A percentile compares a stretch with the other conserved stretches of the same genome.
phyloP scores from a whole-genome alignment of 2,888 invertebrate species.

The Catocala sponsa region DNA sequence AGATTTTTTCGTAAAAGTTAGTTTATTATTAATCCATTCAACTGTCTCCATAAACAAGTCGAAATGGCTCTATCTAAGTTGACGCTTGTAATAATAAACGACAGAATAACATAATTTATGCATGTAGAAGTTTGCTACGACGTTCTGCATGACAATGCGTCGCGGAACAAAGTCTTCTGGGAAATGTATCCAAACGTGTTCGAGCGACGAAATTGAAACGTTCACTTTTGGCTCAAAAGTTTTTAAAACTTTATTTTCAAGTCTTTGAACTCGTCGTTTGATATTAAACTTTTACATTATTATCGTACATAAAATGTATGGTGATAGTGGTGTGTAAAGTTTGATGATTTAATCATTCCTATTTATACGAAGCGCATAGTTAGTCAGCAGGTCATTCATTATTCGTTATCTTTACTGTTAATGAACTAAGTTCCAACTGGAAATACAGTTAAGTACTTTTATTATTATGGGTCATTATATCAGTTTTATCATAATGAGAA shows the following conservation, averaged over 20 bases:
- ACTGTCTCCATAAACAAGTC: constrained; percentile 37
- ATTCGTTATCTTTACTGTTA: constrained; percentile 36
- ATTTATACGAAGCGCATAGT: constrained; percentile 1
- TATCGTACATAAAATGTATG: background rate
- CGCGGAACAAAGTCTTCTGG: constrained; percentile 57
- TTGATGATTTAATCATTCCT: constrained; percentile 23
- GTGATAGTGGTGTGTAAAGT: constrained; percentile 15
- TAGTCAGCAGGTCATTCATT: constrained; percentile 23
- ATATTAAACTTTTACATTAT: constrained; percentile 7
- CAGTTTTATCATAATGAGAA: background rate
- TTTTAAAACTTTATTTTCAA: constrained; percentile 51
- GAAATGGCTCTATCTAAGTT: constrained; percentile 41
- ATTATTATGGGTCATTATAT: background rate
- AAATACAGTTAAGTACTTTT: constrained; percentile 17
- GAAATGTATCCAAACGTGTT: constrained; percentile 51
- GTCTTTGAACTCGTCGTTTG: constrained; percentile 19
- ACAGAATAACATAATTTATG: constrained; percentile 59
- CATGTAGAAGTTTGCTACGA: constrained; percentile 57
- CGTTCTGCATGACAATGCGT: constrained; percentile 62
- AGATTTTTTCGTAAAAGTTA: constrained; percentile 28
- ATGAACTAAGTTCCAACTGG: constrained; percentile 34
- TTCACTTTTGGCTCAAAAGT: constrained; percentile 47
- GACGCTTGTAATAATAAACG: constrained; percentile 46
- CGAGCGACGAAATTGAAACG: constrained; percentile 50
- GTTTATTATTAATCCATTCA: constrained; percentile 38